phyloP scores from a whole-genome alignment of 64 coral and sea anemone genomes.

The Montipora cactus region DNA sequence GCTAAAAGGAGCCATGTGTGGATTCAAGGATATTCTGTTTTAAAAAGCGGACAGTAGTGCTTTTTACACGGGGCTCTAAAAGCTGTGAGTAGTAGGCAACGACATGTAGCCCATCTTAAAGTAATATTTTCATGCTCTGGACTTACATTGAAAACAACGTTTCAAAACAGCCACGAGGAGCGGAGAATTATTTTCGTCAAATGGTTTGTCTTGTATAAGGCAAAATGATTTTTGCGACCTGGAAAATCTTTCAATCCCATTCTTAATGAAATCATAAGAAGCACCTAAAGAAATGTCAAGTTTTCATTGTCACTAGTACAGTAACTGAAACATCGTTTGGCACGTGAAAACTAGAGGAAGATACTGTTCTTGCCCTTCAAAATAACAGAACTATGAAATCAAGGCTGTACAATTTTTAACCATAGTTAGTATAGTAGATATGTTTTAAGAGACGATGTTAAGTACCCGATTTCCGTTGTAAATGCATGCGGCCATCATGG shows the following conservation, averaged over 20 bases:
- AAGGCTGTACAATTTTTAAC: too few species aligned
- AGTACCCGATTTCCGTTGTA: not conserved
- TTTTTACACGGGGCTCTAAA: not conserved
- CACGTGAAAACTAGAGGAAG: too few species aligned
- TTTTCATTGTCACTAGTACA: too few species aligned
- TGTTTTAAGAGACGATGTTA: too few species aligned
- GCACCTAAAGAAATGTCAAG: too few species aligned
- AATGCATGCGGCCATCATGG: not conserved
- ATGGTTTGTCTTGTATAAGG: not conserved
- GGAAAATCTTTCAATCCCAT: too few species aligned
- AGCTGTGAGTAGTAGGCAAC: not conserved
- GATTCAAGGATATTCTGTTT: not conserved
- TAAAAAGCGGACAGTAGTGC: not conserved
- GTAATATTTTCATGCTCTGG: not conserved
- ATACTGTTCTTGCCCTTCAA: too few species aligned
- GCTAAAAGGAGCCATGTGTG: not conserved
- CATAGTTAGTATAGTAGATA: too few species aligned
- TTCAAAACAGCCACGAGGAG: not conserved
- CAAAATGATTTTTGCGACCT: not conserved
- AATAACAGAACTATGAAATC: too few species aligned
- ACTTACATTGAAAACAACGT: not conserved
- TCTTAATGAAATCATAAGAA: too few species aligned
- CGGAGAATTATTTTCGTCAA: not conserved
- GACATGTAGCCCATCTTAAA: not conserved
- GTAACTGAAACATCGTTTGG: too few species aligned